Base-by-base conservation (phyloP, 1,140 invertebrate species). In the Drosophila albomicans region DNA sequence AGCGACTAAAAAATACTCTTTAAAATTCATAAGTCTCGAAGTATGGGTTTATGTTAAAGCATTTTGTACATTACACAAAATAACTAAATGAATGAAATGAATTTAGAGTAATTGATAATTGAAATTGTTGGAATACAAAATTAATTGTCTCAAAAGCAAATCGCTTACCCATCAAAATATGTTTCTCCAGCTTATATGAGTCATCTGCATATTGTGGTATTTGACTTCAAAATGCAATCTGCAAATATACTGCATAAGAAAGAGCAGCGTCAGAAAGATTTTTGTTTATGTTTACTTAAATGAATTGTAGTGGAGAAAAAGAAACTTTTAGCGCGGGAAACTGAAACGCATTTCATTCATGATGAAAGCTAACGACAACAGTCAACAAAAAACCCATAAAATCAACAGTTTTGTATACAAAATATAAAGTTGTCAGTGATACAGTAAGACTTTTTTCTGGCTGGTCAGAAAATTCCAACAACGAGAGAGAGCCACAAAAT, bases 271-370 rank as follows among this genome's bases (percentile, higher is more conserved):
- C 51, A 46, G 8, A 64, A 28, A 64, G 7, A 64, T 56, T 38
- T 38, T 38, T 35, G n/a, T 64, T 41, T 64, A 16, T 25, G 28
- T 48, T 57, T 41, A 35, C 30, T 54, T 13, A 32, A 0, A 48
- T 46, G 28, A 48, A 4, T 56, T n/a, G 35, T 38, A 11, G 45
- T 4, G n/a, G 30, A 30, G 11, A 30, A 30, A 46, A 56, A 41
- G 8, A 52, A 28, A 51, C 35, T 48, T 41, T 5, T 7, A 59
- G 25, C 16, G n/a, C 43, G n/a, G 28, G n/a, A 41, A 28, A 51
- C 13, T 8, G 15, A 49, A 67, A 35, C 46, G 30, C 41, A 54
- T 58, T 75, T 54, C 67, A 75, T 75, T 71, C 67, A 75, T 71
- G 28, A 52, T 58, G 28, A 45, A 64, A 51, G 45, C 25, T 51